Base-by-base conservation (phyloP, 2,888 invertebrate genomes). In the Scaptomyza polygonia region DNA sequence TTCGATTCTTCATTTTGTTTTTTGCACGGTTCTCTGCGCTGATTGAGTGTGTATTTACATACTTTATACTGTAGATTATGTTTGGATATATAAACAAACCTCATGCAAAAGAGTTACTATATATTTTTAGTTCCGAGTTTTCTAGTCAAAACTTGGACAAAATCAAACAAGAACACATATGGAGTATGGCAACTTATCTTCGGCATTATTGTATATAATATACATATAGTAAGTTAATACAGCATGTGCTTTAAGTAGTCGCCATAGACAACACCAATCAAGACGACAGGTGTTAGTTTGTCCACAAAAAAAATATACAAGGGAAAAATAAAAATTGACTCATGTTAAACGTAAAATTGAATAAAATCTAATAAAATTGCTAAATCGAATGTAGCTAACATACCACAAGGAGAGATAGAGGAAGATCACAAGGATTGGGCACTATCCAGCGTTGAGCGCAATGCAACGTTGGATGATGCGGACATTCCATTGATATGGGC, bases 371-470 rank as follows among this genome's bases (percentile, higher is more conserved):
- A 6, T 70, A 73, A 74, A 74, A 63, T 58, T 73, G 67, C 74
- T 67, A 67, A 49, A 62, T 59, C 72, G 69, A 72, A 57, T 30
- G 43, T 8, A 40, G 78, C 77, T 58, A 77, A 81, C 80, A 81
- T 81, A 81, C 80, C 80, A 74, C 57, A 64, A 72, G 77, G 61
- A 81, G 57, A 79, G 74, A 77, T 52, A 72, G 62, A 77, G 72
- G 72, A 75, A 61, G 58, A 77, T 74, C 71, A 72, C 77, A 79
- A 72, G 79, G 77, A 81, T 62, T 72, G 61, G 73, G 58, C 79
- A 79, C 77, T 79, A 76, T 83, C 82, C 84, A 83, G 53, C 83
- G 81, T 81, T 83, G 83, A 74, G 75, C 68, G 77, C 67, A 70
- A 77, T 39, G 65, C 81, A 81, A 80, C 80, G 83, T 80, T 80